Percentiles rank a stretch among this genome's conserved stretches.
Conservation (phyloP, 1,140 invertebrate species). For the Monomorium pharaonis region DNA sequence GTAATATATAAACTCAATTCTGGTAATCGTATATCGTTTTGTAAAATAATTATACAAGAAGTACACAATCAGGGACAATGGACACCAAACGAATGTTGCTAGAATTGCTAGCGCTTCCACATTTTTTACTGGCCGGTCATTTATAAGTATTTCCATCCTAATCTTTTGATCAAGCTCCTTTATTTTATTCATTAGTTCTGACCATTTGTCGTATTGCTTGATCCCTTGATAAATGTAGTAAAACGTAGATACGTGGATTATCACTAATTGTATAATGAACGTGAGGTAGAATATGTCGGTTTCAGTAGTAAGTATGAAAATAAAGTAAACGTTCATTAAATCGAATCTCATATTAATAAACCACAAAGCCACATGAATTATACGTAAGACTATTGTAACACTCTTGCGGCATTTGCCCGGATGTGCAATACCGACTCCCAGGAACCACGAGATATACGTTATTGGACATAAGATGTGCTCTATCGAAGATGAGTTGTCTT, state of each 20-base stretch:
- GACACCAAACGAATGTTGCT: conserved; percentile 52
- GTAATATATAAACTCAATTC: conserved; percentile 68
- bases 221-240: conserved; percentile 75
- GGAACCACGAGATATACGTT: conserved; percentile 69
- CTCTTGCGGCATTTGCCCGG: conserved; percentile 61
- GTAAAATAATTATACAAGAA: conserved; percentile 73
- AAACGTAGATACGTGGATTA: conserved; percentile 72
- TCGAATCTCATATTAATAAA: conserved; percentile 73
- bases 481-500: conserved; percentile 41
- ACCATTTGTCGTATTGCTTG: conserved; percentile 72
- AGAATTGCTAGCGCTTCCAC: conserved; percentile 64
- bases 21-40: conserved; percentile 70
- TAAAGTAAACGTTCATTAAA: conserved; percentile 72
- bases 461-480: conserved; percentile 67
- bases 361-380: conserved; percentile 69
- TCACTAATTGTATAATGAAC: conserved; percentile 73
- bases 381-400: conserved; percentile 63
- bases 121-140: conserved; percentile 51
- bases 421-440: conserved; percentile 69
- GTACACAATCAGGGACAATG: conserved; percentile 63
- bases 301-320: no score
- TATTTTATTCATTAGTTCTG: conserved; percentile 69
- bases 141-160: conserved; percentile 35
- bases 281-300: conserved; percentile 77
- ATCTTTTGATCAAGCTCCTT: conserved; percentile 67